phyloP scores from a whole-genome alignment of 2,797 vertebrate species.

The Paguma larvata region DNA sequence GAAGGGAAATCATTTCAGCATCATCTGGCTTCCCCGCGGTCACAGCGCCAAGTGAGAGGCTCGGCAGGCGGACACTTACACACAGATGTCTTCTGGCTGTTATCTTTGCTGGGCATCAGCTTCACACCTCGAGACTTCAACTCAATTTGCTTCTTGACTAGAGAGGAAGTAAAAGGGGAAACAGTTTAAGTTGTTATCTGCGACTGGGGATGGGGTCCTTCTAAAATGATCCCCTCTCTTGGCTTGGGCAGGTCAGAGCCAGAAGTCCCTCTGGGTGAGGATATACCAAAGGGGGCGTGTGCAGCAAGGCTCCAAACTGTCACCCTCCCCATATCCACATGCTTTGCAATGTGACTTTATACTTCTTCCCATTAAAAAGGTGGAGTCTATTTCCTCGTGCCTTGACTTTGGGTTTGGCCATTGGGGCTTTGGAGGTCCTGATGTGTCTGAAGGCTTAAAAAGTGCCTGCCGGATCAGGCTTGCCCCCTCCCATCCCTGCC shows the following conservation, averaged over 20 bases:
- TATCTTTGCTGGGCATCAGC: slow-evolving; percentile 99
- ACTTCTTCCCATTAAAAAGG: neutral
- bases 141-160: slow-evolving; percentile 99
- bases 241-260: neutral
- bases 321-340: neutral
- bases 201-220: neutral
- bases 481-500: neutral
- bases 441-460: neutral
- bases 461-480: neutral
- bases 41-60: slow-evolving; percentile 78
- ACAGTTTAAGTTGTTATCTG: neutral
- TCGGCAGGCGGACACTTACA: slow-evolving; percentile 92
- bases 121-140: slow-evolving; percentile 98
- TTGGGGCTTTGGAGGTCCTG: neutral
- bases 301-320: neutral
- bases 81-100: slow-evolving; percentile 98
- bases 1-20: neutral
- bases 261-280: neutral
- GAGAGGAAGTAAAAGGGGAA: slow-evolving; percentile 74
- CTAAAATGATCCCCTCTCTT: neutral
- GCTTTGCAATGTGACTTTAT: neutral
- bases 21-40: slow-evolving; percentile 34
- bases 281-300: neutral
- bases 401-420: neutral
- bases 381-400: neutral